Evolutionary conservation across 1,140 invertebrate genomes (phyloP).

Genomic region (Philotrypesis tridentata): DNA sequence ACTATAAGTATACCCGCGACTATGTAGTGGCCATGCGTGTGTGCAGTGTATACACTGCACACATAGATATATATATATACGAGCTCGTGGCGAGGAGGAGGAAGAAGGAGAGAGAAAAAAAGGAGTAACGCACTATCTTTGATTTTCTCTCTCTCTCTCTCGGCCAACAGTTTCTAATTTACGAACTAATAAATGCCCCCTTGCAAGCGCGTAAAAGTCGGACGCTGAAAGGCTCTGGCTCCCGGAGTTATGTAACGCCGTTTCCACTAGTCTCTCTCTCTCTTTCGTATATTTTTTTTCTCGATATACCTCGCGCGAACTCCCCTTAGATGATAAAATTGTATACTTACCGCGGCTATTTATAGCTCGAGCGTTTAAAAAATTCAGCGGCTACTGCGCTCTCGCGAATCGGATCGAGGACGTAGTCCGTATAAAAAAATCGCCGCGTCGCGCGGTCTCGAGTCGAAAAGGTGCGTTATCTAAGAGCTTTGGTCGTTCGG

Average conservation of each 20-base stretch:
- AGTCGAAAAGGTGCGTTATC: no score
- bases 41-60: no score
- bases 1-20: no score
- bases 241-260: background rate
- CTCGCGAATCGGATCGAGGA: no score
- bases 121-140: background rate
- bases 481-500: no score
- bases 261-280: background rate
- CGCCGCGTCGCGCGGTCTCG: no score
- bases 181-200: background rate
- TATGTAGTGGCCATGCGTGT: no score
- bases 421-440: no score
- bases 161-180: conserved; percentile 3
- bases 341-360: background rate
- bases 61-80: no score
- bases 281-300: background rate
- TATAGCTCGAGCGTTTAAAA: background rate
- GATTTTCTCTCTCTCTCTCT: background rate
- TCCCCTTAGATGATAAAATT: background rate
- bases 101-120: background rate
- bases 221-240: background rate
- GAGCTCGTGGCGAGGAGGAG: no score
- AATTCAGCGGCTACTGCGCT: no score
- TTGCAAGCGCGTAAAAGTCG: background rate
- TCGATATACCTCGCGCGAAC: background rate